These are phyloP conservation scores for Palythoa heliodiscus DNA, from an alignment of 92 coral and sea anemone genomes.

Conservation along the genomic window DNA sequence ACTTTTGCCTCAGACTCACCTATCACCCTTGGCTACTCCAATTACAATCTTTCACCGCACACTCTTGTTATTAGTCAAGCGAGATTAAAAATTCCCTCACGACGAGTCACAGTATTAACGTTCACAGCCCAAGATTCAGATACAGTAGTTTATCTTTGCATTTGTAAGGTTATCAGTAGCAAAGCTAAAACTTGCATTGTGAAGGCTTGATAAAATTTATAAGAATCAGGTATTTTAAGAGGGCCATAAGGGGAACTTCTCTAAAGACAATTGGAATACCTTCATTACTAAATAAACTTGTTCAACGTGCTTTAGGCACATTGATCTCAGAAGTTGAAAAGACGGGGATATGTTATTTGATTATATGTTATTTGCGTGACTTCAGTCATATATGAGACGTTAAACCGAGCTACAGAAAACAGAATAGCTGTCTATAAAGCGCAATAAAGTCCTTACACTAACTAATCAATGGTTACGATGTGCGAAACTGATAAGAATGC, in stretches of 20 bases:
- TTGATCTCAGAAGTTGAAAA: no score
- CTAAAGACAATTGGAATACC: neutral
- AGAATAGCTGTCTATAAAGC: constrained; percentile 4
- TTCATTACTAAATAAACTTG: constrained; percentile 1
- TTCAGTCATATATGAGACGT: neutral
- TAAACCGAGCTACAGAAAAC: neutral
- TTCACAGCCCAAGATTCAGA: neutral
- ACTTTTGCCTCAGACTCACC: neutral
- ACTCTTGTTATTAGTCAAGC: neutral
- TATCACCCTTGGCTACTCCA: neutral
- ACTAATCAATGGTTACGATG: neutral
- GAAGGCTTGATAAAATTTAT: neutral
- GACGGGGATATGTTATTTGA: no score
- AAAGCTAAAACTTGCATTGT: neutral
- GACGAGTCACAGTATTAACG: neutral
- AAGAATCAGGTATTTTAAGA: neutral
- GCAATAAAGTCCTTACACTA: neutral
- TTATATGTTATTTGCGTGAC: no score
- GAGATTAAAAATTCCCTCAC: neutral
- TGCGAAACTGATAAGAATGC: no score
- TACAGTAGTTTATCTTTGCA: neutral
- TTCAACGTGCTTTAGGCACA: neutral
- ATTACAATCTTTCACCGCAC: constrained; percentile 3
- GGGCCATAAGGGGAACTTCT: neutral
- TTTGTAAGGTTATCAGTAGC: neutral